Percentiles rank a stretch among this genome's conserved stretches.
Evolutionary conservation across 2,113 vertebrate genomes (phyloP).

Genomic region (Burhinus oedicnemus): DNA sequence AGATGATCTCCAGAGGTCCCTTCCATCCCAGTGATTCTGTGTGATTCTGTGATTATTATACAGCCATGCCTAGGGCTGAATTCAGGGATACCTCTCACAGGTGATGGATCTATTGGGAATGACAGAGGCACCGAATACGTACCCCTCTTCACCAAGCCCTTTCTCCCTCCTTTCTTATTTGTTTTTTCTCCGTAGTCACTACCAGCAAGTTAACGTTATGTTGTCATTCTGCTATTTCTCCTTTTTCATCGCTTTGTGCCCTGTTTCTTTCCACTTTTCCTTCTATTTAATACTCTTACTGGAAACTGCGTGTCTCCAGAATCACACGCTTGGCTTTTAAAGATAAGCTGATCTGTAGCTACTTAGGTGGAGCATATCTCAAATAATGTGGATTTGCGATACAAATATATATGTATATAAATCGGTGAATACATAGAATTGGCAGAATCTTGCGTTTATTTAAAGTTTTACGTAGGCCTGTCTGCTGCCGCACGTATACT

Average conservation of each 20-base stretch:
- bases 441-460: neutral
- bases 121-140: neutral
- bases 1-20: too few species aligned
- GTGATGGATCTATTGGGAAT: neutral
- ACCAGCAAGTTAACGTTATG: accelerated
- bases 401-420: neutral
- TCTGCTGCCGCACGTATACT: neutral
- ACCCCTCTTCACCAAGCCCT: neutral
- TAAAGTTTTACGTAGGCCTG: neutral
- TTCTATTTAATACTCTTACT: neutral
- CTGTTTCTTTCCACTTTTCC: neutral
- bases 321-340: neutral
- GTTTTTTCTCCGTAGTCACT: neutral
- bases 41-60: neutral
- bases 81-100: neutral
- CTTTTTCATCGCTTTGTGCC: neutral
- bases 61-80: neutral
- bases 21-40: too few species aligned
- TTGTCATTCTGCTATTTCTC: neutral
- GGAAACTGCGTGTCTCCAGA: neutral
- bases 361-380: neutral
- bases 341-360: slow-evolving; percentile 9
- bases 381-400: accelerated
- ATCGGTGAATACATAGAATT: neutral
- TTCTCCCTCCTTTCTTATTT: neutral